Evolutionary conservation across 2,797 vertebrate genomes (phyloP).

Genomic region (Crypturellus tataupa): DNA sequence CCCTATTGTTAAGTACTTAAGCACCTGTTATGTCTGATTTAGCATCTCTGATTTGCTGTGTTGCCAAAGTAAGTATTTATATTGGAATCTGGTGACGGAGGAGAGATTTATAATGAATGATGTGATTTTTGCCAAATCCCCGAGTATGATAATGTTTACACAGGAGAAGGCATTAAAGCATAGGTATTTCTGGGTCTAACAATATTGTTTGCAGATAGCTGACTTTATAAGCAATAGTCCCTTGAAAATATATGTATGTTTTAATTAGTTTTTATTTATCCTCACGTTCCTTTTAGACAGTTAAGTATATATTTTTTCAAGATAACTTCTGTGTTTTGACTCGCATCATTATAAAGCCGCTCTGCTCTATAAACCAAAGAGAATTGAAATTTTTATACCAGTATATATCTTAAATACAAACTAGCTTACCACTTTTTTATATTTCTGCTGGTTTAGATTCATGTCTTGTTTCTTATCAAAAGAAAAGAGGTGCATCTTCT

Average conservation of each 20-base stretch:
- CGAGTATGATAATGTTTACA: background rate
- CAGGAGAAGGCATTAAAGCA: background rate
- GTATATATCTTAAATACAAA: background rate
- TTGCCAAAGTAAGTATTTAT: background rate
- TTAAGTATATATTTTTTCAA: background rate
- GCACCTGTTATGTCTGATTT: background rate
- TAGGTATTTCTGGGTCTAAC: background rate
- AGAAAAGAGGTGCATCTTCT: background rate
- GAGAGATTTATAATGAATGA: background rate
- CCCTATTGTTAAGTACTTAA: background rate
- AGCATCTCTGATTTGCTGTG: background rate
- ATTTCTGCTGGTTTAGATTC: background rate
- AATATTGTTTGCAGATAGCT: background rate
- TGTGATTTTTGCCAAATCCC: background rate
- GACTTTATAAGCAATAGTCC: background rate
- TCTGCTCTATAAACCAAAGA: background rate
- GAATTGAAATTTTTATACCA: background rate
- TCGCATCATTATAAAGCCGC: no score
- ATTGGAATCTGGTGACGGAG: background rate
- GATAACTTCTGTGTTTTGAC: no score
- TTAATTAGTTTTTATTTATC: background rate
- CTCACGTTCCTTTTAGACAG: background rate
- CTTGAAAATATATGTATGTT: background rate
- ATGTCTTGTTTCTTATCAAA: background rate
- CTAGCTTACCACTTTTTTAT: background rate